phyloP scores from a whole-genome alignment of 2,113 vertebrate species.

The Eudorcas thomsonii region DNA sequence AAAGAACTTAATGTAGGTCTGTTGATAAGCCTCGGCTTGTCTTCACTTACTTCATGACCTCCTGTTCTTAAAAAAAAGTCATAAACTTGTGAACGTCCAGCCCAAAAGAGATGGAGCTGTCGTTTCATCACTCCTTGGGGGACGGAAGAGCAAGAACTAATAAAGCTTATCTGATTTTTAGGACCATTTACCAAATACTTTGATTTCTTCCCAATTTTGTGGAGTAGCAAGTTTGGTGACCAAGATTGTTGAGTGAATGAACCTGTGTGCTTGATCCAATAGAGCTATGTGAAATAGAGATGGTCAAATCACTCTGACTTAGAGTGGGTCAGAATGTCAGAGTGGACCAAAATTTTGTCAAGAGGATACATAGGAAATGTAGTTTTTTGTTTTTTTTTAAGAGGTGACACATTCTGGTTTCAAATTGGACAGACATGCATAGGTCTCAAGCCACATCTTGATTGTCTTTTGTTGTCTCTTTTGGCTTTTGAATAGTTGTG shows the following conservation, averaged over 20 bases:
- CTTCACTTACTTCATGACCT: neutral
- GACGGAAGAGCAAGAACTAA: neutral
- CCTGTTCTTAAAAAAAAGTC: neutral
- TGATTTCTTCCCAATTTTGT: neutral
- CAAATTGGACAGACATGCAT: neutral
- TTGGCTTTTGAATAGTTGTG: neutral
- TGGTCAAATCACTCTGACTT: neutral
- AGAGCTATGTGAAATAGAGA: neutral
- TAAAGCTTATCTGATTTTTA: neutral
- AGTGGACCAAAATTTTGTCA: neutral
- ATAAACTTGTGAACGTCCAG: neutral
- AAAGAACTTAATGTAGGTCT: neutral
- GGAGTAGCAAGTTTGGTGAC: neutral
- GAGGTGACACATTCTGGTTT: neutral
- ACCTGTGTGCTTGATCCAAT: neutral
- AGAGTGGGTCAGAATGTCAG: neutral
- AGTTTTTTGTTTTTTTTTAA: neutral
- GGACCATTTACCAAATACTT: neutral
- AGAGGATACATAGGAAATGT: neutral
- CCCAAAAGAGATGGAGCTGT: neutral
- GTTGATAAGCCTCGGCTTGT: neutral
- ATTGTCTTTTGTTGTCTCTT: neutral
- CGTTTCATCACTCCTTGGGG: neutral
- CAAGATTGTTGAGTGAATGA: neutral
- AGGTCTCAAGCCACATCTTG: neutral